Evolutionary conservation across 2,113 vertebrate species (phyloP).

Genomic region (Dasyprocta punctata): DNA sequence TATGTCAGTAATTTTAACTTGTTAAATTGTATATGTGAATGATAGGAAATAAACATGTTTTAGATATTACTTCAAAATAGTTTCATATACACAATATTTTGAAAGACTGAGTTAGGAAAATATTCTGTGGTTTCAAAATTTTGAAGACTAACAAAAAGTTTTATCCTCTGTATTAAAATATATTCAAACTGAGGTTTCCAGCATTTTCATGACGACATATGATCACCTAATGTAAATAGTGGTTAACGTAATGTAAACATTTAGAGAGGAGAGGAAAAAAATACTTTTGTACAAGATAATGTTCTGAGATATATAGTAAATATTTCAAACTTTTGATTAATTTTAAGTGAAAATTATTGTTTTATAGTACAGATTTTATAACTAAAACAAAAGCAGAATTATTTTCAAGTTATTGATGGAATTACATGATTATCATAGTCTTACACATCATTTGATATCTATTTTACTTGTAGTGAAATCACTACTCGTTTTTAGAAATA

Average conservation of each 20-base stretch:
- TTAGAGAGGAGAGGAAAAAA: not conserved
- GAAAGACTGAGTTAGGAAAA: not conserved
- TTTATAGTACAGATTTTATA: not conserved
- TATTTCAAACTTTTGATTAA: not conserved
- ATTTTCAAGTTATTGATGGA: not conserved
- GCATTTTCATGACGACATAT: not conserved
- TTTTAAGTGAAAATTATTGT: not conserved
- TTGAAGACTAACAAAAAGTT: not conserved
- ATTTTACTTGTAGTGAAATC: not conserved
- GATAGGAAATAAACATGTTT: not conserved
- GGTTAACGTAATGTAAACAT: not conserved
- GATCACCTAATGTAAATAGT: too few relatives aligned
- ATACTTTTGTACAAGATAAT: not conserved
- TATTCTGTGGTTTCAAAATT: not conserved
- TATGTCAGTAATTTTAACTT: not conserved
- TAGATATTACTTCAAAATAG: not conserved
- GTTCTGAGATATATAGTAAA: not conserved
- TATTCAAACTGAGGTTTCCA: slow-evolving; percentile 6
- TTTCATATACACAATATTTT: not conserved
- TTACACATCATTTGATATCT: not conserved
- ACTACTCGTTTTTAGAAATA: not conserved
- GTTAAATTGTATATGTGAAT: not conserved
- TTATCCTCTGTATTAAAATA: not conserved
- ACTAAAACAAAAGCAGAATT: not conserved
- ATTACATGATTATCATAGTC: not conserved